Percentiles rank a stretch among this genome's conserved stretches.
Evolutionary conservation across 2,113 vertebrate species (phyloP).

Genomic region (Axis porcinus): DNA sequence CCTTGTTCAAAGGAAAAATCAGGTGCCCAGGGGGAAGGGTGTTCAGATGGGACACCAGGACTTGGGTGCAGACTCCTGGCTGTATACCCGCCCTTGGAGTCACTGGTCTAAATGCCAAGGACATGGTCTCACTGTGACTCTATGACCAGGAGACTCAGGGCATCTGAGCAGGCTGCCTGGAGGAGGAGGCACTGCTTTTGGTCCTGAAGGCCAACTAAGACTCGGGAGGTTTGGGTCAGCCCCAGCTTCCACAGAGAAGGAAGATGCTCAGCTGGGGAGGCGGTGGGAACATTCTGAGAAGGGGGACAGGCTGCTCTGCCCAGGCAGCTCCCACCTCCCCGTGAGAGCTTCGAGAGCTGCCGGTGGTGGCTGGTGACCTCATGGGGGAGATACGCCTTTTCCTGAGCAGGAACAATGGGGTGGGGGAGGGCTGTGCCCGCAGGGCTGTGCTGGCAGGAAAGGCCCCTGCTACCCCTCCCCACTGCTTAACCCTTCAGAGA

Average conservation of each 20-base stretch:
- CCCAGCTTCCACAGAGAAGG: not conserved
- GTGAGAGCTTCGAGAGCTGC: not conserved
- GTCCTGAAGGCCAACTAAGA: not conserved
- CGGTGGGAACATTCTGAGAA: not conserved
- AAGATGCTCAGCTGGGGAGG: not conserved
- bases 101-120: not conserved
- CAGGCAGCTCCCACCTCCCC: not conserved
- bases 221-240: rapidly evolving
- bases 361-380: constrained; percentile 59
- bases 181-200: not conserved
- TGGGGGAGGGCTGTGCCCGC: not conserved
- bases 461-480: not conserved
- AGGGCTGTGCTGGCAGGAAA: constrained; percentile 15
- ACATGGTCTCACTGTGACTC: not conserved
- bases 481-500: not conserved
- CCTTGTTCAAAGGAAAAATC: not conserved
- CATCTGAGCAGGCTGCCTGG: not conserved
- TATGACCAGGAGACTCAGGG: not conserved
- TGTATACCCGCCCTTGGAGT: not conserved
- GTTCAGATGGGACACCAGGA: rapidly evolving
- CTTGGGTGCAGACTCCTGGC: not conserved
- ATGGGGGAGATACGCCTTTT: constrained; percentile 71
- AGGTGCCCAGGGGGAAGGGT: not conserved
- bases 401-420: constrained; percentile 55
- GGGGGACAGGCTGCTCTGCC: not conserved